Evolutionary conservation across 2,113 vertebrate genomes (phyloP), one percentile per base, ranked within the genome.

Genomic region (Numenius arquata): DNA sequence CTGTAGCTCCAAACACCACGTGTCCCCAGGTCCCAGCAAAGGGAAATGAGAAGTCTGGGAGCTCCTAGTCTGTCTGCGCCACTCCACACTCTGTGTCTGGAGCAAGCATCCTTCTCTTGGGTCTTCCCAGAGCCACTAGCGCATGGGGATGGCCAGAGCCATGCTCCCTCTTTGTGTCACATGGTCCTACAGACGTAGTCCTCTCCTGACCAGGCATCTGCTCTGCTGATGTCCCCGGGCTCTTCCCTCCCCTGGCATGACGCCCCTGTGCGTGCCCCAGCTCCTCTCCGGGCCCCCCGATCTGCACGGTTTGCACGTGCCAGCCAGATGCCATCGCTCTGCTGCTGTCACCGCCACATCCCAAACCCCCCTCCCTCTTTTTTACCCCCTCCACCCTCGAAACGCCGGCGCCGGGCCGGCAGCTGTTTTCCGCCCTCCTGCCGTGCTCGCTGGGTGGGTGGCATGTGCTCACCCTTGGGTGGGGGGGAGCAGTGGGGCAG

Each of bases 61-160:
- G 29, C 20, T 19, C 18, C 0, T 0, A 30, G 27, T 36, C 8
- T 8, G 9, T 59, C 38, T 1, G 1, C 62, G 50, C 61, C 2
- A 2, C 40, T 65, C 23, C 10, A 7, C 2, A 1, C 45, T 29
- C 34, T 2, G 1, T 53, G 23, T 12, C 9, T 83, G 48, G 26
- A 85, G 18, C 34, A 59, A 85, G 18, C 34, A 55, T 30, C 34
- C 48, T 75, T 75, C 56, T 81, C 56, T 43, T 45, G 19, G 27
- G 45, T 79, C 30, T 48, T 70, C 30, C 40, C 4, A 4, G 52
- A 85, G 23, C 52, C 43, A 52, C 21, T 17, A 62, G 50, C 17
- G 27, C 0, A 0, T 73, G 63, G 19, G 27, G 45, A 40, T 0
- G 2, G 72, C 62, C 76, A 66, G 72, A 85, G 47, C 73, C 29